Percentiles rank a stretch among this genome's conserved stretches.
phyloP scores from a whole-genome alignment of 2,888 invertebrate species.

The Perdita meconis region DNA sequence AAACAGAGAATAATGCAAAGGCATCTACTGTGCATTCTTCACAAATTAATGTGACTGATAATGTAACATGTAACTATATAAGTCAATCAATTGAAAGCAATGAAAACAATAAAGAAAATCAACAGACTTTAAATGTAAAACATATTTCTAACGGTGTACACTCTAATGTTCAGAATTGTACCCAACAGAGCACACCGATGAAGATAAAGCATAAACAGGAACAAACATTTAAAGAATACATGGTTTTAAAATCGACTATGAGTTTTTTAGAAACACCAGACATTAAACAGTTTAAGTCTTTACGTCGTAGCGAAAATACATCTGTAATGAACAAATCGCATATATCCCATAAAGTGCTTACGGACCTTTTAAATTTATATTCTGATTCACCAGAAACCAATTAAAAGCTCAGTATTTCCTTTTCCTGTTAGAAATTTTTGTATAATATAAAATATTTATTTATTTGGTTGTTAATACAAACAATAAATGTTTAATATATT shows the following conservation, averaged over 20 bases:
- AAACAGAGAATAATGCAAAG: background rate
- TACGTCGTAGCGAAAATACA: conserved; percentile 14
- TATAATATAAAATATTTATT: background rate
- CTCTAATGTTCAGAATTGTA: background rate
- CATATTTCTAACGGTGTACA: conserved; percentile 4
- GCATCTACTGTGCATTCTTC: background rate
- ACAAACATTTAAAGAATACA: conserved; percentile 66
- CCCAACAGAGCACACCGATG: conserved; percentile 7
- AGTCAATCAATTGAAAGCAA: too few species aligned
- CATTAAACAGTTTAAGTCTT: conserved; percentile 55
- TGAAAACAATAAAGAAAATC: conserved; percentile 35
- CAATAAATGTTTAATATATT: background rate
- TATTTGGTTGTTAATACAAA: conserved; percentile 16
- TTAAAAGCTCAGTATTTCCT: background rate
- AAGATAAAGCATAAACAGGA: conserved; percentile 11
- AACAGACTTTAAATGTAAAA: background rate
- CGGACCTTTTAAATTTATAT: conserved; percentile 66
- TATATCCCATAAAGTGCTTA: conserved; percentile 66
- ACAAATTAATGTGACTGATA: background rate
- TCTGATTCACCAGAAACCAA: conserved; percentile 54
- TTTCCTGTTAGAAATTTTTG: background rate
- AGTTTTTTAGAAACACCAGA: conserved; percentile 71
- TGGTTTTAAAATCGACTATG: conserved; percentile 69
- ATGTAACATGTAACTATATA: too few species aligned
- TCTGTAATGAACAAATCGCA: conserved; percentile 3